Base-by-base conservation (phyloP, 2,113 vertebrate species). In the Orientallactaga bullata region DNA sequence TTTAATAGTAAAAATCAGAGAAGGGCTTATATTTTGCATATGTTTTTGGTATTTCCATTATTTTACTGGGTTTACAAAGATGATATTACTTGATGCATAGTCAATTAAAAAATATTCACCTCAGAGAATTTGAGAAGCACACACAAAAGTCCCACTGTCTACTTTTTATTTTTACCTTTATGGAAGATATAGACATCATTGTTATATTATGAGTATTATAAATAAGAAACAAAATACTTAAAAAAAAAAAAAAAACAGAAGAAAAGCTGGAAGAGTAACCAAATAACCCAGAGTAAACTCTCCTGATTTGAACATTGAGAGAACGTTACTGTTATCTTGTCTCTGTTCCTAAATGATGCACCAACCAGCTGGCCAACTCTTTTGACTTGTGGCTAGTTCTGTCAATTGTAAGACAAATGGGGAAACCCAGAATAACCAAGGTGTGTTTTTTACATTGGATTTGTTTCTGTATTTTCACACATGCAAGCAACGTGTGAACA, bases 371-470 rank as follows among this genome's bases (percentile, higher is more conserved):
- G 26, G 10, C 11, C 66, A 58, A 32, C n/a, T 21, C 55, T 61
- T 61, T 63, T 88, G 39, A 87, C 91, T 5, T 93, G 83, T n/a
- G 9, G 86, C 24, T 89, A 76, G 47, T 79, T 88, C 21, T 88
- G 74, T 85, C 88, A 86, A 87, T 86, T 63, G 66, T 7, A 58
- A 87, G 47, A 66, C 3, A 7, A 51, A 37, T 61, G 18, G 66
- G 26, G 51, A 90, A 90, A 78, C 74, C 51, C 28, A 65, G n/a
- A 37, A 58, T 39, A 73, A 8, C n/a, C 81, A 11, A 32, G 11
- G 18, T 68, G 9, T 80, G 55, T 58, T n/a, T n/a, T 17, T 65
- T 47, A 47, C 42, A 47, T 47, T 47, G 42, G 42, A 47, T 47
- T 47, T 5, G 8, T 47, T 47, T 47, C 42, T 47, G 42, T 47